Evolutionary conservation across 2,113 vertebrate genomes (phyloP), one percentile per base, ranked within the genome.

Genomic region (Caranx melampygus): DNA sequence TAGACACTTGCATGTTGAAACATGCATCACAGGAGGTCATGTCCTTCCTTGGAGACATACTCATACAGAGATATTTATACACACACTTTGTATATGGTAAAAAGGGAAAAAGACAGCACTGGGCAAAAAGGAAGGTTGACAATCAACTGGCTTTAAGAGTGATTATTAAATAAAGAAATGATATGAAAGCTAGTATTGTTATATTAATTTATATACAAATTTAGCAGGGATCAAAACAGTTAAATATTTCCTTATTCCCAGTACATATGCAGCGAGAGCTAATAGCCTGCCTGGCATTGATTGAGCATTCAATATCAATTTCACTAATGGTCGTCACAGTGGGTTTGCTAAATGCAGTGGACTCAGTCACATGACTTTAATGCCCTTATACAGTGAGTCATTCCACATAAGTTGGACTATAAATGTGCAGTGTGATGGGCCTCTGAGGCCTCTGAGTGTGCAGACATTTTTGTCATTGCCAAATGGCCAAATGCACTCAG

Each of bases 381-480:
- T 72, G 75, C 37, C 85, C 80, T 85, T 66, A 75, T 70, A 65
- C 78, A 76, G 86, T 34, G 6, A 89, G 87, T 82, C 81, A 70
- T 68, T 86, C 59, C 51, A 42, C 77, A 82, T 77, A 72, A 86
- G 61, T 68, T 51, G 42, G 60, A 82, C 84, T 84, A 87, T 64
- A 86, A 90, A 88, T 89, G 83, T 78, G 81, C 82, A 67, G 65
- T 71, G 75, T 72, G 89, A 86, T 69, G 47, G 57, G 69, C 65
- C 83, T 86, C 72, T 59, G 75, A 90, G 85, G 87, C 72, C 60
- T 86, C 79, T 87, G 82, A 83, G 83, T 86, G 80, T 81, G 85
- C 84, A 72, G 89, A 88, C 80, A 55, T 78, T 83, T 87, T 82
- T 84, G 82, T 90, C 87, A 73, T 82, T 82, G 82, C 87, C 88